A percentile compares a stretch with the other conserved stretches of the same genome.
Evolutionary conservation across 2,113 vertebrate genomes (phyloP).

Genomic region (Carassius auratus): DNA sequence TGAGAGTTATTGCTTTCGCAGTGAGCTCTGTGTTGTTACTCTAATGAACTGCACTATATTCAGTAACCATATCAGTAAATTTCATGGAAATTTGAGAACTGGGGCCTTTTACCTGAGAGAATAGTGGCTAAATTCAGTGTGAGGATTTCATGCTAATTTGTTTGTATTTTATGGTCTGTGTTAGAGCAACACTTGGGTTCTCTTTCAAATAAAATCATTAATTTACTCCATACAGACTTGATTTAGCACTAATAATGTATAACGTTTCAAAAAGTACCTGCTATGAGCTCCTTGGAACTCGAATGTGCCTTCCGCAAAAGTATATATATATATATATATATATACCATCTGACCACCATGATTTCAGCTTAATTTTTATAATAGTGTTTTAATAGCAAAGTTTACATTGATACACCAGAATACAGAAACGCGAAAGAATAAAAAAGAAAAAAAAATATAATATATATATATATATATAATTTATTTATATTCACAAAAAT

Average conservation of each 20-base stretch:
- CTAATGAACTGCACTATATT: slow-evolving; percentile 31
- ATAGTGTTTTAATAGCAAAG: not conserved
- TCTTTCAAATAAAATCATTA: not conserved
- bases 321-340: not conserved
- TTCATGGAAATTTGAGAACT: slow-evolving; percentile 5
- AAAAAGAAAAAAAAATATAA: not conserved
- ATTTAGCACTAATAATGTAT: not conserved
- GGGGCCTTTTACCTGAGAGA: slow-evolving; percentile 3
- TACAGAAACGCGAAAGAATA: too few relatives aligned
- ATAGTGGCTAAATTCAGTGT: slow-evolving; percentile 13
- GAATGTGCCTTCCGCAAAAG: not conserved
- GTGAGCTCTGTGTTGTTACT: not conserved
- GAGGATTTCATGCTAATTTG: not conserved
- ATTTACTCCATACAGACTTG: too few relatives aligned
- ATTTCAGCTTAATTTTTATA: not conserved
- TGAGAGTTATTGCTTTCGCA: slow-evolving; percentile 18
- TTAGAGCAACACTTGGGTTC: not conserved
- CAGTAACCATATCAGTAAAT: slow-evolving; percentile 2
- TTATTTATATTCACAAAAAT: too few relatives aligned
- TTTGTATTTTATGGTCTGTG: not conserved
- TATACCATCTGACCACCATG: not conserved
- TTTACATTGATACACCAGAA: too few relatives aligned
- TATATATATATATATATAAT: not conserved
- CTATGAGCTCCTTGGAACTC: not conserved
- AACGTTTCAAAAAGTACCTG: not conserved